These are phyloP conservation scores for Entelurus aequoreus DNA, from an alignment of 2,113 vertebrate genomes.

Conservation along the genomic window DNA sequence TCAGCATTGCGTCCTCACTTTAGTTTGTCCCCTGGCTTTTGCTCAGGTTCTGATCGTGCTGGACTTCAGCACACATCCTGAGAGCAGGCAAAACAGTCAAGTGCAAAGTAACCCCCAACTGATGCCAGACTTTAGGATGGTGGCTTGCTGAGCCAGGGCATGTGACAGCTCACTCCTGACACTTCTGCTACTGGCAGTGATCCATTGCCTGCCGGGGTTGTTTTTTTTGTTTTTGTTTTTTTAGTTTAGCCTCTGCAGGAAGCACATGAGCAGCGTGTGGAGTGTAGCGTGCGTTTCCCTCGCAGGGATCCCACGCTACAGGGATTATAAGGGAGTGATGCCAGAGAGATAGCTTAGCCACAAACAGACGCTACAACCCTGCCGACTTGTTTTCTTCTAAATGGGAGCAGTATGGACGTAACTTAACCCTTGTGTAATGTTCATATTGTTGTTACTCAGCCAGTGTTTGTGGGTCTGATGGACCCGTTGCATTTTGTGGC, in stretches of 20 bases:
- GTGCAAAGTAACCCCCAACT: not conserved
- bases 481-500: no score
- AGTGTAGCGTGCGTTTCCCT: slow-evolving; percentile 27
- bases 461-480: no score
- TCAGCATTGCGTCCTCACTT: not conserved
- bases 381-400: not conserved
- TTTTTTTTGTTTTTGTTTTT: slow-evolving; percentile 68
- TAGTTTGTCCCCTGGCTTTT: no score
- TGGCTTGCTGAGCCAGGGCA: not conserved
- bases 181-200: slow-evolving; percentile 22
- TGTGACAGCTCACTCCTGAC: slow-evolving; percentile 24
- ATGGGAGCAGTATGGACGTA: not conserved
- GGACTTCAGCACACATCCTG: not conserved
- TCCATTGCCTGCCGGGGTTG: slow-evolving; percentile 29
- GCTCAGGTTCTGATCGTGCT: not conserved
- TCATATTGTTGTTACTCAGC: no score
- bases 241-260: slow-evolving; percentile 25
- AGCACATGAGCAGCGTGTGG: slow-evolving; percentile 25
- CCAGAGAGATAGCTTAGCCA: slow-evolving; percentile 21
- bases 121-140: slow-evolving; percentile 15
- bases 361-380: slow-evolving; percentile 27
- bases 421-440: no score
- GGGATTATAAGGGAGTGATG: slow-evolving; percentile 41
- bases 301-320: slow-evolving; percentile 39
- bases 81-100: not conserved